Evolutionary conservation across 2,888 invertebrate species (phyloP).

Genomic region (Andrena trimmerana): DNA sequence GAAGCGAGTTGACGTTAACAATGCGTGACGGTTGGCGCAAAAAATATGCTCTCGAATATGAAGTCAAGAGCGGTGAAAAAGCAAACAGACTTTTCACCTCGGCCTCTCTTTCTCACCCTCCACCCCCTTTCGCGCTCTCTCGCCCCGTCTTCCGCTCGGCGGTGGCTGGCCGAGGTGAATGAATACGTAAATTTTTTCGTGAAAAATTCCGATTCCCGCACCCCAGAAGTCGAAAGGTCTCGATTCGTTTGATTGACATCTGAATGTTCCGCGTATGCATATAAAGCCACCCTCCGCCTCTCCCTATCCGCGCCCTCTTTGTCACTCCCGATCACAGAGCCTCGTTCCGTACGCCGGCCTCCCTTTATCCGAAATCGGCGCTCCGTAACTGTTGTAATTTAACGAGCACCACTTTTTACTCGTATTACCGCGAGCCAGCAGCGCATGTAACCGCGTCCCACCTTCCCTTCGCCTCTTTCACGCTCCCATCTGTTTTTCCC

Average conservation of each 20-base stretch:
- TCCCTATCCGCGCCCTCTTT: background rate
- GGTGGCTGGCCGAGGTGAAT: constrained; percentile 59
- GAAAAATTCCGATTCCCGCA: constrained; percentile 66
- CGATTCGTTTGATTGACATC: constrained; percentile 76
- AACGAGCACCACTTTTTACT: constrained; percentile 75
- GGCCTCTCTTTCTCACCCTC: constrained; percentile 47
- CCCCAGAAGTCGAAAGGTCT: constrained; percentile 65
- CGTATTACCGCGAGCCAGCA: constrained; percentile 56
- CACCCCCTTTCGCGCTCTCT: constrained; percentile 20
- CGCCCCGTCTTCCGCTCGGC: constrained; percentile 32
- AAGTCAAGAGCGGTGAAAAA: constrained; percentile 78
- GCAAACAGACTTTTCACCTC: constrained; percentile 76
- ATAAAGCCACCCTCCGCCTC: constrained; percentile 70
- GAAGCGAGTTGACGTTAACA: constrained; percentile 76
- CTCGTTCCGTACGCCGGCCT: constrained; percentile 42
- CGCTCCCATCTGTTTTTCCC: constrained; percentile 22
- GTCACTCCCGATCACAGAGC: constrained; percentile 4
- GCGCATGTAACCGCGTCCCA: constrained; percentile 33
- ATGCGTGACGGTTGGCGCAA: constrained; percentile 79
- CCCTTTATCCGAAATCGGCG: constrained; percentile 71
- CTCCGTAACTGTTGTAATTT: constrained; percentile 79
- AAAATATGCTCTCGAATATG: constrained; percentile 76
- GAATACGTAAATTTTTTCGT: constrained; percentile 75
- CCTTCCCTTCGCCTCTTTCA: constrained; percentile 37
- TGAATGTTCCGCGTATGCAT: constrained; percentile 80